Conservation (phyloP, 2,113 vertebrate genomes). For the Marmota monax region DNA sequence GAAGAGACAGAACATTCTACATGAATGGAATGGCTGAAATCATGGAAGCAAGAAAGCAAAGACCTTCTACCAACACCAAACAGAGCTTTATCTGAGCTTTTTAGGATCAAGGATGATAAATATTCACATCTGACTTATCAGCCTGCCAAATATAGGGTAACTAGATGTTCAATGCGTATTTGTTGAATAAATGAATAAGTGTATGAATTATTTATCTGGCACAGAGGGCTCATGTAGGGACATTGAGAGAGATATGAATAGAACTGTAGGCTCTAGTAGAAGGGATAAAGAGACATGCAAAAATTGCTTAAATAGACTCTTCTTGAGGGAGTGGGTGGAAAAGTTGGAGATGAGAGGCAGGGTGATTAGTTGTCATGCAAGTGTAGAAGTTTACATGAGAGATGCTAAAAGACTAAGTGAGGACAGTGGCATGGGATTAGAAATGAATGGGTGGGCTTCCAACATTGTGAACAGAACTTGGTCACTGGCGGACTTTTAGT, state of each 20-base stretch:
- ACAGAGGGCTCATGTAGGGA: background rate
- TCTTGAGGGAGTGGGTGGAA: background rate
- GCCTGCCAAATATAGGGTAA: background rate
- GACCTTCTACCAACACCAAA: background rate
- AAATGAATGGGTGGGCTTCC: background rate
- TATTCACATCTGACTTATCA: slow-evolving; percentile 55
- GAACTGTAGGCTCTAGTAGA: background rate
- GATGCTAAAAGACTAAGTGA: background rate
- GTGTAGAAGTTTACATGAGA: background rate
- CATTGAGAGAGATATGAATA: slow-evolving; percentile 16
- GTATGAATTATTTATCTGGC: background rate
- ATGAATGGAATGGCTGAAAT: background rate
- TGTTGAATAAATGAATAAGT: slow-evolving; percentile 14
- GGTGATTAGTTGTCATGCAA: background rate
- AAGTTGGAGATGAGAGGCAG: background rate
- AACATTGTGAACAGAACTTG: background rate
- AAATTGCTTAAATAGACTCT: slow-evolving; percentile 37
- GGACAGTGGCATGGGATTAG: background rate
- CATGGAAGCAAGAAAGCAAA: background rate
- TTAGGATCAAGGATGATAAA: slow-evolving; percentile 26
- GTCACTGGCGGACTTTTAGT: background rate
- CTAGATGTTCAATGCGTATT: slow-evolving; percentile 20
- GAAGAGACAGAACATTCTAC: slow-evolving; percentile 7
- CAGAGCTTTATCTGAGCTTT: slow-evolving; percentile 8
- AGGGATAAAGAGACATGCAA: background rate